Evolutionary conservation across 2,888 invertebrate species (phyloP).

Genomic region (Macrophya annulata): DNA sequence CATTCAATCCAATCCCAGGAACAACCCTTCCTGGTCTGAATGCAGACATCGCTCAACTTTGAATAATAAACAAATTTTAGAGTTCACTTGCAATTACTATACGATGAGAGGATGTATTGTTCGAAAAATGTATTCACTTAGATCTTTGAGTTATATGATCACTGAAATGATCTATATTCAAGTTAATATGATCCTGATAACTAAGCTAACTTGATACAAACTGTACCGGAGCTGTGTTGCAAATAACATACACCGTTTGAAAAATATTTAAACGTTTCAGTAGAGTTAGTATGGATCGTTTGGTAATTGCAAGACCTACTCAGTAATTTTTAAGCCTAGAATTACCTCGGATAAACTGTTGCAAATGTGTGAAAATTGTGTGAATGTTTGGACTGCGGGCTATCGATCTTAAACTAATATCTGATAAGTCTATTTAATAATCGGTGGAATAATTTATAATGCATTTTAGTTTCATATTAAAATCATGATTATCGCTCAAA

Average conservation of each 20-base stretch:
- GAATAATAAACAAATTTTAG: conserved; percentile 9
- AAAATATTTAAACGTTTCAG: conserved; percentile 21
- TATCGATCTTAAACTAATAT: background rate
- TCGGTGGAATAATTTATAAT: background rate
- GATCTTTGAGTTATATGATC: background rate
- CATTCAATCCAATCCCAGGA: conserved; percentile 45
- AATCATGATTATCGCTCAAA: background rate
- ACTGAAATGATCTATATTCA: background rate
- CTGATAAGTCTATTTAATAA: background rate
- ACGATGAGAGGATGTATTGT: background rate
- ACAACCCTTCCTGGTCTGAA: conserved; percentile 45
- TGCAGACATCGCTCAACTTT: conserved; percentile 48
- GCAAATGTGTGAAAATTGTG: background rate
- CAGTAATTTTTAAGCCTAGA: conserved; percentile 44
- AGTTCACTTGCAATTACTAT: background rate
- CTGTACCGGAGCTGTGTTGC: background rate
- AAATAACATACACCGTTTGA: background rate
- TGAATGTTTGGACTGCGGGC: background rate
- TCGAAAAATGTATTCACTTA: background rate
- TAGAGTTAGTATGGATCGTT: conserved; percentile 15
- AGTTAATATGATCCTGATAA: background rate
- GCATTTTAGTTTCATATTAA: background rate
- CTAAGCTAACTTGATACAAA: background rate
- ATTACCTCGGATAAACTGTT: conserved; percentile 2
- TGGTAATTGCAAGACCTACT: conserved; percentile 17